Conservation (phyloP, 2,113 vertebrate genomes). For the Megaleporinus macrocephalus region DNA sequence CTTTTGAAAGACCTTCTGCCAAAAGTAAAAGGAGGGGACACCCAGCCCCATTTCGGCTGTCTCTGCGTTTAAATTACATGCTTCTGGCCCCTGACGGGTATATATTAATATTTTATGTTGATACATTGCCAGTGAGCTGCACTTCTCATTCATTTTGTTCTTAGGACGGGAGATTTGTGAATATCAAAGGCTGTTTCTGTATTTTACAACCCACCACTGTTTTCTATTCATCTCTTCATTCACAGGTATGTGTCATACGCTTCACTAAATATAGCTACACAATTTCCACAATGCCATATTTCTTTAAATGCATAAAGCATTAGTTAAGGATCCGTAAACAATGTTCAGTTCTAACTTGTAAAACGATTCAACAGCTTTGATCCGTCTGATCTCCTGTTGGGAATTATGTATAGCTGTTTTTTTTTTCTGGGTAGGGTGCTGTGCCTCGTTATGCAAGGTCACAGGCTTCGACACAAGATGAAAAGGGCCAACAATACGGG, state of each 20-base stretch:
- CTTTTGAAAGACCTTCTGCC: conserved; percentile 77
- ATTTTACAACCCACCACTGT: neutral
- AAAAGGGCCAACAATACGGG: neutral
- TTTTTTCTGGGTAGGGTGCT: neutral
- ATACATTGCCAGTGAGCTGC: conserved; percentile 61
- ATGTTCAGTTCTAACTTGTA: neutral
- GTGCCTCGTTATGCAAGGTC: conserved; percentile 16
- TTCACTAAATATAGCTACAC: neutral
- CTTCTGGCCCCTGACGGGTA: conserved; percentile 74
- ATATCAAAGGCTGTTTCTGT: conserved; percentile 14
- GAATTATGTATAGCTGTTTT: neutral
- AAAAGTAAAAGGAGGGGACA: conserved; percentile 72
- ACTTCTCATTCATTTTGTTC: conserved; percentile 38
- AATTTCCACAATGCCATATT: neutral
- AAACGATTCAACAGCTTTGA: conserved; percentile 25
- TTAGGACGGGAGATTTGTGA: conserved; percentile 14
- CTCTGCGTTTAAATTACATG: conserved; percentile 77
- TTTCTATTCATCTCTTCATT: conserved; percentile 28
- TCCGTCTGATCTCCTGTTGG: neutral
- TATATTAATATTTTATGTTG: conserved; percentile 81
- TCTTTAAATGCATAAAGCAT: neutral
- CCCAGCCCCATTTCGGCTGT: conserved; percentile 70
- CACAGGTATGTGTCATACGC: neutral
- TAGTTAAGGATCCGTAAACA: neutral
- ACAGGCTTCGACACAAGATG: neutral